These are phyloP conservation scores for Mus caroli DNA, from an alignment of 2,797 vertebrate genomes.

Conservation along the genomic window DNA sequence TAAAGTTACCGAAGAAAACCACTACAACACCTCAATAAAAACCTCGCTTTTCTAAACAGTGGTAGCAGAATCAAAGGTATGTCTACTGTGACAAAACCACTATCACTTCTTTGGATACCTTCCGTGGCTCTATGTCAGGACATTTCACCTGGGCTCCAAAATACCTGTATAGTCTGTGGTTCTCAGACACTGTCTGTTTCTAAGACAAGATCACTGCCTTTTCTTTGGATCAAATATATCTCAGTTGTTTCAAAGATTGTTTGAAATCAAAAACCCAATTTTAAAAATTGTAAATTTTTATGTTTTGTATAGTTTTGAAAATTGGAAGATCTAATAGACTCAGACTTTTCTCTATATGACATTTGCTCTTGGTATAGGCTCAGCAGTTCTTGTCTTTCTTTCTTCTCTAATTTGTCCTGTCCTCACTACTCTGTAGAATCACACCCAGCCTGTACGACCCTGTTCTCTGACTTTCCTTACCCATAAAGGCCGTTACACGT, in stretches of 20 bases:
- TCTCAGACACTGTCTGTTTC: conserved; percentile 58
- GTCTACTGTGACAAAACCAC: conserved; percentile 25
- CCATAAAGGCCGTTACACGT: not conserved
- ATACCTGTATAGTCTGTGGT: not conserved
- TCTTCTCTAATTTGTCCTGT: not conserved
- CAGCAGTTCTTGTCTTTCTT: not conserved
- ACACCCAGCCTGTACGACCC: no score
- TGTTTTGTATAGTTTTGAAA: conserved; percentile 48
- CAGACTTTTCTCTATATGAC: not conserved
- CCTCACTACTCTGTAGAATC: not conserved
- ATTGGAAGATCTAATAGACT: not conserved
- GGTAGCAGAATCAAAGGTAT: conserved; percentile 41
- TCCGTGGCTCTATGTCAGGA: conserved; percentile 22
- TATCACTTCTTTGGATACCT: conserved; percentile 55
- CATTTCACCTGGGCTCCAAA: conserved; percentile 36
- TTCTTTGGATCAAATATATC: conserved; percentile 64
- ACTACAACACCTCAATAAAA: conserved; percentile 21
- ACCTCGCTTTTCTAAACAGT: not conserved
- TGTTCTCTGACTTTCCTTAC: not conserved
- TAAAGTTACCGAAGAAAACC: conserved; percentile 52
- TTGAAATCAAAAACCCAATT: conserved; percentile 51
- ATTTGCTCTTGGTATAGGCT: not conserved
- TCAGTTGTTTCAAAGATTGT: conserved; percentile 38
- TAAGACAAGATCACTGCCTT: conserved; percentile 54
- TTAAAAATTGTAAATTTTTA: not conserved